Base-by-base conservation (phyloP, 2,888 invertebrate genomes). In the Alcis repandata region DNA sequence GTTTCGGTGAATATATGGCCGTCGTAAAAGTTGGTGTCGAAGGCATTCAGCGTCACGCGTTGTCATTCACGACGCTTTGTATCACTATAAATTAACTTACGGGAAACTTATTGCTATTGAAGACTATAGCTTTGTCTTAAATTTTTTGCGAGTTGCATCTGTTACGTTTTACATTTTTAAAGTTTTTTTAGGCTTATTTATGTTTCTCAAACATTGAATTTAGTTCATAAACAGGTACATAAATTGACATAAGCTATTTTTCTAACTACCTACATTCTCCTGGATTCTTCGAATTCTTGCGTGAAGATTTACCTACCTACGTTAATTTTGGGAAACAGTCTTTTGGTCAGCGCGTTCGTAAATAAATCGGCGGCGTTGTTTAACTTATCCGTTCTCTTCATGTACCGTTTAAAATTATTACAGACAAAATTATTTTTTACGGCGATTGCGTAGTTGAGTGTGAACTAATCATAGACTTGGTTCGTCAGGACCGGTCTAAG, bases 1-100 rank as follows among this genome's bases (percentile, higher is more conserved):
- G 85, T 86, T 88, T 88, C 76, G 85, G 83, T 88, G 76, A 87
- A 92, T 91, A 91, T 92, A 92, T 88, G 87, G 78, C 90, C 74
- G 80, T 86, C 88, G 82, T 92, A 92, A 92, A 89, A 87, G 79
- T 87, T 86, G 86, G 87, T 88, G 89, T 89, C 82, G 85, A 87
- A 85, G 80, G 85, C 83, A 88, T 91, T 90, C 83, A 85, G 83
- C 78, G 82, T 83, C 83, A 75, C 82, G 87, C 87, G 87, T 84
- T 88, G 88, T 88, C 91, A 90, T 90, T 91, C 85, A 89, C 76
- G 79, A 78, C 71, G 82, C 84, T 86, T 89, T 90, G 87, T 87
- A 77, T 78, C 75, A 77, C 80, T 75, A 77, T 83, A 83, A 83
- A 84, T 78, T 80, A 86, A 85, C 76, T 87, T 89, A 87, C 86